phyloP scores from a whole-genome alignment of 2,113 vertebrate species.

The Aspidoscelis tigris region DNA sequence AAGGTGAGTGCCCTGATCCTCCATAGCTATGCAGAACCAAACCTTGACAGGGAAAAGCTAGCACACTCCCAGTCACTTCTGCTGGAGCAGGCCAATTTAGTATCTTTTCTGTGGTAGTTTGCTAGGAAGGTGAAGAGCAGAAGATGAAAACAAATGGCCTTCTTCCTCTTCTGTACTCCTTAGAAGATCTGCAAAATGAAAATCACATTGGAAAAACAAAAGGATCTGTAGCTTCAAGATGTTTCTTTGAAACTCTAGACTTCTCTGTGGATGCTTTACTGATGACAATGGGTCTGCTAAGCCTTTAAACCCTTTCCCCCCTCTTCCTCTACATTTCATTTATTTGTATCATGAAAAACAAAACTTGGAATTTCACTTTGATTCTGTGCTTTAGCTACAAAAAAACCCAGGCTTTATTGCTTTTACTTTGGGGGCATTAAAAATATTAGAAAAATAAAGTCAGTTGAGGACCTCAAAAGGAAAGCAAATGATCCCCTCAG shows the following conservation, averaged over 20 bases:
- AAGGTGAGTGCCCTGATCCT: no score
- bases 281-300: not conserved
- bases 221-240: not conserved
- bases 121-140: no score
- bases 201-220: no score
- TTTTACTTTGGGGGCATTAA: not conserved
- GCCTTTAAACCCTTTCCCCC: not conserved
- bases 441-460: no score
- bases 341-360: not conserved
- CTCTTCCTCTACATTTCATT: not conserved
- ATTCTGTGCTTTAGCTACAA: not conserved
- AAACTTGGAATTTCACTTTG: not conserved
- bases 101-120: no score
- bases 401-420: not conserved
- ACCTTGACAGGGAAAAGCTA: no score
- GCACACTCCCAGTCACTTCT: no score
- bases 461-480: no score
- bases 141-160: not conserved
- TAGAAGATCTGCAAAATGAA: not conserved
- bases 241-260: not conserved
- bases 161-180: no score
- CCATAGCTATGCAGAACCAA: no score
- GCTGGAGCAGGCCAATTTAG: no score
- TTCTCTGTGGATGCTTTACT: not conserved
- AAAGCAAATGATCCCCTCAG: no score